These are phyloP conservation scores for Ailuropoda melanoleuca DNA, from an alignment of 2,113 vertebrate species.

Conservation along the genomic window DNA sequence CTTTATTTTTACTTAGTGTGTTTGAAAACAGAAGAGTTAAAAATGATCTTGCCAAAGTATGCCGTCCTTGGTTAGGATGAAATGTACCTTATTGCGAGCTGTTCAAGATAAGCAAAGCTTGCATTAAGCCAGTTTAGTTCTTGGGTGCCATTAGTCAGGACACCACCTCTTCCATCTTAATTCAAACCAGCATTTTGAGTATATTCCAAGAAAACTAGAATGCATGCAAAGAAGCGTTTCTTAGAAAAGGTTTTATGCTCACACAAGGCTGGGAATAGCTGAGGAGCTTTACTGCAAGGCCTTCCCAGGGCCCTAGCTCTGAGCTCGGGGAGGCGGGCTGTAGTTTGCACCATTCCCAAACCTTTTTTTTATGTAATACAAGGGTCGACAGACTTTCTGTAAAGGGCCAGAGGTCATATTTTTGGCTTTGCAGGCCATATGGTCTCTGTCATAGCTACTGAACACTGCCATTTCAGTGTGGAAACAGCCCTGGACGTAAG, in stretches of 20 bases:
- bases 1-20: constrained; percentile 18
- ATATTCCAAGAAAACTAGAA: background rate
- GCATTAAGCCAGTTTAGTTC: background rate
- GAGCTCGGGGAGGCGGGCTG: background rate
- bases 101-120: background rate
- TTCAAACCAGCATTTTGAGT: background rate
- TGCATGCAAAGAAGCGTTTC: background rate
- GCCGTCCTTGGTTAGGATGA: background rate
- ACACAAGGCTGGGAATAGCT: background rate
- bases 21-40: constrained; percentile 17
- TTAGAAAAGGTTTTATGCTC: background rate
- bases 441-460: background rate
- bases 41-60: background rate
- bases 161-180: background rate
- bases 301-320: background rate
- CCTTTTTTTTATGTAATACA: background rate
- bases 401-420: background rate
- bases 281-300: background rate
- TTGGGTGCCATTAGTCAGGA: background rate
- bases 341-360: background rate
- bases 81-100: constrained; percentile 6
- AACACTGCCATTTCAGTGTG: background rate
- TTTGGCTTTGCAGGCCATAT: background rate
- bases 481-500: background rate
- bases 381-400: background rate